Evolutionary conservation across 1,140 invertebrate species (phyloP).

Genomic region (Hypsibius dujardini): DNA sequence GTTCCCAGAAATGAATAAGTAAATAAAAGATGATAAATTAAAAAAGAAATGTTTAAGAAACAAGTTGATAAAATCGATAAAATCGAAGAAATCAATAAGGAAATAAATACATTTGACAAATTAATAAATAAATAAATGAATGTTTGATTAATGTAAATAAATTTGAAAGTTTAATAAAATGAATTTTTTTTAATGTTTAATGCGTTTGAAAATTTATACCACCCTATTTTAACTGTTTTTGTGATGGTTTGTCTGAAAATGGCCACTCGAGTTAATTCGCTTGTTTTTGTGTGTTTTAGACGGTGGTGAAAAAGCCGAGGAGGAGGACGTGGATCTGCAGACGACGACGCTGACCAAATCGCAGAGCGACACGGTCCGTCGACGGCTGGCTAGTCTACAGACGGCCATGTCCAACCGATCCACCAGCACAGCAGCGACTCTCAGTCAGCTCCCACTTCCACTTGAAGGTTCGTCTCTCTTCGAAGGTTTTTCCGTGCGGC

Average conservation of each 20-base stretch:
- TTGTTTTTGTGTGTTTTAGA: neutral
- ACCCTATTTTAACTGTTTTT: neutral
- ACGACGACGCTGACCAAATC: neutral
- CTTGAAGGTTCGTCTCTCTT: neutral
- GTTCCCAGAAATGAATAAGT: too few relatives aligned
- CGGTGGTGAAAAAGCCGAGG: neutral
- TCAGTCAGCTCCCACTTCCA: neutral
- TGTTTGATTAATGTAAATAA: too few relatives aligned
- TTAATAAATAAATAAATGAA: too few relatives aligned
- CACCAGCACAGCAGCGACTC: neutral
- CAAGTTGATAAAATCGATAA: too few relatives aligned
- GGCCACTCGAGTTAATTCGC: too few relatives aligned
- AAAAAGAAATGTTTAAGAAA: too few relatives aligned
- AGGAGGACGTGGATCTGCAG: neutral
- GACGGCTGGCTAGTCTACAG: neutral
- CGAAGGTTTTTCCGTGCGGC: neutral
- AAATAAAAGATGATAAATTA: too few relatives aligned
- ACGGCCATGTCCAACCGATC: neutral
- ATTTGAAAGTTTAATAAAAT: too few relatives aligned
- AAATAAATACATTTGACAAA: too few relatives aligned
- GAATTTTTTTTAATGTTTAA: neutral
- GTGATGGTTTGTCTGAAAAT: neutral
- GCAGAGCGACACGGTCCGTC: neutral
- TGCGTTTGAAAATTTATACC: neutral
- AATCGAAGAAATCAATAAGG: too few relatives aligned